Base-by-base conservation (phyloP, 2,113 vertebrate species). In the Carlito syrichta region DNA sequence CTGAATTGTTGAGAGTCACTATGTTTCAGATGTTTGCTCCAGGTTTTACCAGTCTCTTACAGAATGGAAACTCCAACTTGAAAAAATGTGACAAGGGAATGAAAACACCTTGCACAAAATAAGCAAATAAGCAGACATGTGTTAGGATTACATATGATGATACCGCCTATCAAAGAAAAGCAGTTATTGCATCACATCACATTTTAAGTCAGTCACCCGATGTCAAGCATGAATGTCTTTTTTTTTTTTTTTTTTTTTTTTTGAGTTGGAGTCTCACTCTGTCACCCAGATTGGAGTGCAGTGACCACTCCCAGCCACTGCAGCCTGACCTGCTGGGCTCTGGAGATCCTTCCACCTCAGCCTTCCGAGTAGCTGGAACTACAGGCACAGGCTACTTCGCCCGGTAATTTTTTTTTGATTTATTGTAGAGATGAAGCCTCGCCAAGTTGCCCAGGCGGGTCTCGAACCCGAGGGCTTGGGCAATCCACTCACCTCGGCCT, bases 361-460 rank as follows among this genome's bases (percentile, higher is more conserved):
- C 58, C 63, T n/a, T 66, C 63, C 32, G 30, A 66, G 63, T 66
- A 66, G 32, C 63, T 66, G 63, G 63, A 35, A 35, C 63, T 66
- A n/a, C 63, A 66, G 63, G 32, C 63, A 66, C 63, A 66, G 0
- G 0, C 16, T 1, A 0, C 32, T 4, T 66, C n/a, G 63, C 32
- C 6, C 8, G 32, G 14, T 66, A 66, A 66, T 66, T n/a, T n/a
- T n/a, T n/a, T n/a, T n/a, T n/a, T n/a, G n/a, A n/a, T n/a, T n/a
- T n/a, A n/a, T n/a, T n/a, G n/a, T n/a, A n/a, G n/a, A n/a, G n/a
- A n/a, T n/a, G n/a, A n/a, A n/a, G n/a, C n/a, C n/a, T n/a, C n/a
- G n/a, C n/a, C n/a, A n/a, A n/a, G n/a, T n/a, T n/a, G n/a, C n/a
- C n/a, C n/a, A n/a, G n/a, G n/a, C n/a, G n/a, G n/a, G n/a, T n/a